A percentile compares a stretch with the other conserved stretches of the same genome.
These are phyloP conservation scores for Spilogale gracilis DNA, from an alignment of 2,113 vertebrate genomes.

Conservation along the genomic window DNA sequence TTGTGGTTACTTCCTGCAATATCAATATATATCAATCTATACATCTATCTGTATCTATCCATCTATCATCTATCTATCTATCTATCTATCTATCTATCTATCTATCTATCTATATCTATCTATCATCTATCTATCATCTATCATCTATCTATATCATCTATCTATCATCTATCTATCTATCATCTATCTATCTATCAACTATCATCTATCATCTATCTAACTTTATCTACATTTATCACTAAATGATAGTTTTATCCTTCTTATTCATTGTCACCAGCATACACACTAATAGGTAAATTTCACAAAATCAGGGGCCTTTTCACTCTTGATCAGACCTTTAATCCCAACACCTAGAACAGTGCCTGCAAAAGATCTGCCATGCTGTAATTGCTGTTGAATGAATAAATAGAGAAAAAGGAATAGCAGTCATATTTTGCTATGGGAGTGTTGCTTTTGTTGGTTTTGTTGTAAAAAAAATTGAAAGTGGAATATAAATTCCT, in stretches of 20 bases:
- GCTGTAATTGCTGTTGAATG: not conserved
- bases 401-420: not conserved
- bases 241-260: not conserved
- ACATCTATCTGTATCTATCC: no score
- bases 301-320: not conserved
- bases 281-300: not conserved
- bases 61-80: no score
- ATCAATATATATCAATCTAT: no score
- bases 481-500: not conserved
- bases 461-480: not conserved
- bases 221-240: not conserved
- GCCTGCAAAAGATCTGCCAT: not conserved
- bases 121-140: no score
- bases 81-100: no score
- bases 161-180: no score
- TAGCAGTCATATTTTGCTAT: not conserved
- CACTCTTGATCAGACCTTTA: not conserved
- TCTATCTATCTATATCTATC: no score
- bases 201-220: no score
- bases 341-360: not conserved
- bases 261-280: not conserved
- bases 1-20: not conserved
- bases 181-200: no score
- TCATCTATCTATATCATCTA: no score
- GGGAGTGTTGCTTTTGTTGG: not conserved